Conservation (phyloP, 2,113 vertebrate genomes). For the Solea solea region DNA sequence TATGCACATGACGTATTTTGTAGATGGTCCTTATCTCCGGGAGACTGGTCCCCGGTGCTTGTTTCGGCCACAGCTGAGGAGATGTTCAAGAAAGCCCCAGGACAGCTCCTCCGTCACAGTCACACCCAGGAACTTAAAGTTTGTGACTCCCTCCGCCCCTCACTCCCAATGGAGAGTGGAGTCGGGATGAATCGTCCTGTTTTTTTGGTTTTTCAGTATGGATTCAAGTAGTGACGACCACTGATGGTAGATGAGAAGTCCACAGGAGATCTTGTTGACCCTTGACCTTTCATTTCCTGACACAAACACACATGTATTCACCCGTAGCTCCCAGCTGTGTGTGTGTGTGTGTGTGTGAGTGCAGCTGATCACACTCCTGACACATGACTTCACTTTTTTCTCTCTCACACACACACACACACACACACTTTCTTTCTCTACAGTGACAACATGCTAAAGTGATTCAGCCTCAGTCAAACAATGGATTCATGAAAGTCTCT, state of each 20-base stretch:
- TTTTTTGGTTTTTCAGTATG: too few relatives aligned
- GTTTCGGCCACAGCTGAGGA: too few relatives aligned
- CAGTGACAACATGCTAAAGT: neutral
- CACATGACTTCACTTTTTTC: constrained; percentile 33
- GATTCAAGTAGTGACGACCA: too few relatives aligned
- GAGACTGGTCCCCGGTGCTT: too few relatives aligned
- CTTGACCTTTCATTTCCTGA: constrained; percentile 29
- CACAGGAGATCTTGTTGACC: constrained; percentile 18
- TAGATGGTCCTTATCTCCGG: too few relatives aligned
- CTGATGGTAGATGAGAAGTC: neutral
- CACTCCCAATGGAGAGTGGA: too few relatives aligned
- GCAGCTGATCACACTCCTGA: constrained; percentile 62
- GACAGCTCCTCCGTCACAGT: too few relatives aligned
- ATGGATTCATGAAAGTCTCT: neutral
- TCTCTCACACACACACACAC: neutral
- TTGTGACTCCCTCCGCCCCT: too few relatives aligned
- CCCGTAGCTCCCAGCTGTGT: constrained; percentile 47
- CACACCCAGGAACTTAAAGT: too few relatives aligned
- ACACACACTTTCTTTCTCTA: constrained; percentile 1
- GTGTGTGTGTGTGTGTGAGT: constrained; percentile 12
- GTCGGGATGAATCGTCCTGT: too few relatives aligned
- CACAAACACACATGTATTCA: constrained; percentile 6
- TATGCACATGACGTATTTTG: too few relatives aligned
- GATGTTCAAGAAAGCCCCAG: too few relatives aligned
- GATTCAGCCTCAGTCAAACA: neutral